Evolutionary conservation across 92 coral and sea anemone genomes (phyloP).

Genomic region (Ricordea florida): DNA sequence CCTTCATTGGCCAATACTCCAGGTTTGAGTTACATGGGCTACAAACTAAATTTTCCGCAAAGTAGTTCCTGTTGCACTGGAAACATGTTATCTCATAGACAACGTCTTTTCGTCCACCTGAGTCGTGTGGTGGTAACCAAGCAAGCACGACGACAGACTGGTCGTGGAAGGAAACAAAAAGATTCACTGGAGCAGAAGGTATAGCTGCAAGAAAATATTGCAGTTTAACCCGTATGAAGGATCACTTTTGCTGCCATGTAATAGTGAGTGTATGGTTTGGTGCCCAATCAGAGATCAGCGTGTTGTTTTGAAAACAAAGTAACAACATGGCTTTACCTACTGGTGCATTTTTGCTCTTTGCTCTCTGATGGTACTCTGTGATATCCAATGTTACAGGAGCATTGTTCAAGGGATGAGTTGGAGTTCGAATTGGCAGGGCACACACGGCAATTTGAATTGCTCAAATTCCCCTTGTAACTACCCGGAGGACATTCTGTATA

Average conservation of each 20-base stretch:
- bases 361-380: conserved; percentile 19
- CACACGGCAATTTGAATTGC: conserved; percentile 17
- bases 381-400: conserved; percentile 40
- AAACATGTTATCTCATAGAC: conserved; percentile 48
- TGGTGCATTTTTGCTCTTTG: conserved; percentile 27
- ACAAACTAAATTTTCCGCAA: neutral
- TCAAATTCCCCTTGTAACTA: neutral
- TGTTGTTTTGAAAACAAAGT: too few species aligned
- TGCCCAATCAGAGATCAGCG: too few species aligned
- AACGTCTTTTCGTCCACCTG: conserved; percentile 41
- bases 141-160: conserved; percentile 18
- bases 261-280: too few species aligned
- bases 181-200: conserved; percentile 8
- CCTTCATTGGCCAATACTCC: conserved; percentile 15
- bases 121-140: conserved; percentile 47
- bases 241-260: too few species aligned
- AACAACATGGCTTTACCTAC: neutral
- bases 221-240: too few species aligned
- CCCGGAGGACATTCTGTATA: conserved; percentile 33
- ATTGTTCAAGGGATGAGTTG: conserved; percentile 6
- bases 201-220: too few species aligned
- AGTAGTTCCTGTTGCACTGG: neutral
- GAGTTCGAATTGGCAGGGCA: conserved; percentile 54
- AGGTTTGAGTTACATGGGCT: neutral
- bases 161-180: conserved; percentile 12